Base-by-base conservation (phyloP, 2,797 vertebrate genomes). In the Amazonetta brasiliensis region DNA sequence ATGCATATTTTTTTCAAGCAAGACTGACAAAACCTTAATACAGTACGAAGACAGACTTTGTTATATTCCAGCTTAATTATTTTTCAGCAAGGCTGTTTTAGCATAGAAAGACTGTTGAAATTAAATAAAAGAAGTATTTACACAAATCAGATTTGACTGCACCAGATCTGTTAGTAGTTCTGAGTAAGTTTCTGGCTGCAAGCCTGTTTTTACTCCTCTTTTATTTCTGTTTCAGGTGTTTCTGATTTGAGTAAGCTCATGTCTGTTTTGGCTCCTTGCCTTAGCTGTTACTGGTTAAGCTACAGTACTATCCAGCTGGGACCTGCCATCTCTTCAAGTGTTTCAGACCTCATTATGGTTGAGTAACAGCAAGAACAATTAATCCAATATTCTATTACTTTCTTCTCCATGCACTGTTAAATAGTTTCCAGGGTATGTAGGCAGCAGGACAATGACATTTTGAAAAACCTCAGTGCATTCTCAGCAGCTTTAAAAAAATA, bases 391-490 rank as follows among this genome's bases (percentile, higher is more conserved):
- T 95, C 79, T 81, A 50, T 78, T 84, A 46, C 41, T 87, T 60
- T 78, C 55, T 85, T 48, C 79, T 94, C 64, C 33, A 83, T 46
- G n/a, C 74, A 84, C 58, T 74, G 52, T 92, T 97, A 96, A 97
- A 89, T 84, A 95, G 54, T 87, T 91, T 97, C 84, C 7, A 43
- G 67, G 73, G 92, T 84, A 91, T 41, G 28, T 56, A 94, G 82
- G 75, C 92, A 96, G 72, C 66, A n/a, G 8, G 91, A 73, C 28
- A 5, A 90, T 95, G 96, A 89, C 91, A 96, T 97, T 97, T 95
- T 93, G 56, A 95, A 91, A 97, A 97, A 81, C 30, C 14, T 46
- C 55, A 35, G 64, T 92, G 60, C 79, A 55, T 72, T 93, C 59
- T 92, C 60, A 15, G 77, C 59, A 96, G 71, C 43, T 95, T 96